Evolutionary conservation across 2,888 invertebrate genomes (phyloP).

Genomic region (Microplitis manilae): DNA sequence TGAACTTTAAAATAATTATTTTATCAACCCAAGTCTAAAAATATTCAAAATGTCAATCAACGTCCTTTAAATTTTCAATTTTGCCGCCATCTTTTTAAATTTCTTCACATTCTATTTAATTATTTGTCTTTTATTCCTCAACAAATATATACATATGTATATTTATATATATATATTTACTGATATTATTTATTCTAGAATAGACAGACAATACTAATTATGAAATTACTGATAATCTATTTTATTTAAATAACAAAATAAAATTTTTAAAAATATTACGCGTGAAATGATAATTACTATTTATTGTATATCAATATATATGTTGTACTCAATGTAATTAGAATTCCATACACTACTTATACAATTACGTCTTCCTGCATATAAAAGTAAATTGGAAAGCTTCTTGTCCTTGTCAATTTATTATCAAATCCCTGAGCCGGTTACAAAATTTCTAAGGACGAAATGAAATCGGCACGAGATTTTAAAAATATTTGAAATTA

Average conservation of each 20-base stretch:
- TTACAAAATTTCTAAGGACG: not conserved
- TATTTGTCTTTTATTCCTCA: not conserved
- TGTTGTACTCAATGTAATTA: not conserved
- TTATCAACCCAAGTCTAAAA: not conserved
- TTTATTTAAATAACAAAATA: too few relatives aligned
- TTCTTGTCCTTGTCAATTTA: not conserved
- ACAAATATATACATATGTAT: not conserved
- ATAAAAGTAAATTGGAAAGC: not conserved
- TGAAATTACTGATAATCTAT: too few relatives aligned
- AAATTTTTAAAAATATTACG: too few relatives aligned
- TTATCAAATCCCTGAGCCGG: not conserved
- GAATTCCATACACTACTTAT: not conserved
- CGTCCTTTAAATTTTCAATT: not conserved
- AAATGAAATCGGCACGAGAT: not conserved
- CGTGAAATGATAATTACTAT: too few relatives aligned
- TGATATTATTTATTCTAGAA: too few relatives aligned
- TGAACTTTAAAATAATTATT: too few relatives aligned
- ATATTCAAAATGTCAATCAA: not conserved
- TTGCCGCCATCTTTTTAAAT: not conserved
- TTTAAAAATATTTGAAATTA: too few relatives aligned
- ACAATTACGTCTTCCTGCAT: not conserved
- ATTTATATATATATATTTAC: too few relatives aligned
- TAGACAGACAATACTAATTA: too few relatives aligned
- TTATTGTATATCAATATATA: too few relatives aligned
- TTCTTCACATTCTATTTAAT: not conserved